Percentiles rank a stretch among this genome's conserved stretches.
Conservation (phyloP, 2,113 vertebrate genomes). For the Lepidothrix coronata region DNA sequence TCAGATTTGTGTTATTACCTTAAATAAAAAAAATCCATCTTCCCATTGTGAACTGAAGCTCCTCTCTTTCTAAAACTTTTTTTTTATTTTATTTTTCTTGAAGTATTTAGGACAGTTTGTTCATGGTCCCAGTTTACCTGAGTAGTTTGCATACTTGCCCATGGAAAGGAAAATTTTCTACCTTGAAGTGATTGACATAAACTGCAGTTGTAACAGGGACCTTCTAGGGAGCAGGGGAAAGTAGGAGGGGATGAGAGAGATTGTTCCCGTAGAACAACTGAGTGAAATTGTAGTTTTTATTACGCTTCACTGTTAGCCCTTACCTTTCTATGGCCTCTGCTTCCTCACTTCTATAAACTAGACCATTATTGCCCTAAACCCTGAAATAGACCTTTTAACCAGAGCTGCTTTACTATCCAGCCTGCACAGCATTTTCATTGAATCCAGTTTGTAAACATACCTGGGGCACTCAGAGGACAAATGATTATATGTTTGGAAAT, state of each 20-base stretch:
- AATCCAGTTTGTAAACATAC: constrained; percentile 65
- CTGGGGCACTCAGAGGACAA: constrained; percentile 61
- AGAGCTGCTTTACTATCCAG: constrained; percentile 38
- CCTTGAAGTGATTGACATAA: constrained; percentile 43
- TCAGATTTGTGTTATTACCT: not conserved
- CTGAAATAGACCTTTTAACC: constrained; percentile 47
- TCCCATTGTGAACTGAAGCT: not conserved
- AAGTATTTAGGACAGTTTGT: constrained; percentile 24
- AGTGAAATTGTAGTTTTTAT: constrained; percentile 61
- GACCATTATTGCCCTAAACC: constrained; percentile 48
- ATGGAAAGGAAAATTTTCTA: constrained; percentile 49
- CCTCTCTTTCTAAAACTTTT: not conserved
- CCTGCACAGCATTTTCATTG: not conserved
- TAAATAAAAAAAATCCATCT: not conserved
- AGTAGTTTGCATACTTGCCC: constrained; percentile 53
- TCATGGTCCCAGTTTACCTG: constrained; percentile 14
- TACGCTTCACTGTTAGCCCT: constrained; percentile 47
- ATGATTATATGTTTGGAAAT: constrained; percentile 58
- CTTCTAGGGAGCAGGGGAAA: not conserved
- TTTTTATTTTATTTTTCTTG: not conserved
- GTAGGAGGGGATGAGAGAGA: constrained; percentile 23
- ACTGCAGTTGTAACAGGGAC: constrained; percentile 52
- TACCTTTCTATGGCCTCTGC: constrained; percentile 37
- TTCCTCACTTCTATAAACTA: constrained; percentile 36
- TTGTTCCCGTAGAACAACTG: constrained; percentile 54